Evolutionary conservation across 2,888 invertebrate genomes (phyloP), one percentile per base, ranked within the genome.

Genomic region (Arctia plantaginis): DNA sequence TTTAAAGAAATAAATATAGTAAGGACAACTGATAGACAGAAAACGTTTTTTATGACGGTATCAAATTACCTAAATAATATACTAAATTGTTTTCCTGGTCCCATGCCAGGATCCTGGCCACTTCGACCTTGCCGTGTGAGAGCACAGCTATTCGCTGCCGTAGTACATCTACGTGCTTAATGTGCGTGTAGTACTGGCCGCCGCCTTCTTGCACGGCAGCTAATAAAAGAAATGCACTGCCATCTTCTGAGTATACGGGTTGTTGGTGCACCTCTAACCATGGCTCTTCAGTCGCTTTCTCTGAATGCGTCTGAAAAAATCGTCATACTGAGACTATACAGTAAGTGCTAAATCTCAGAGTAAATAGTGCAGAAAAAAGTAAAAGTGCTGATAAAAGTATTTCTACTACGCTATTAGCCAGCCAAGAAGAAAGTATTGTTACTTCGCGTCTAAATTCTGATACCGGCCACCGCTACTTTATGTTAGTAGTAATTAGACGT

Each of bases 251-350:
- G 93, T 98, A 98, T 41, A 98, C 96, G 33, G 98, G 98, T 92
- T 98, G 97, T 64, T 98, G 98, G 89, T 98, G 97, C 68, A 98
- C 97, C 89, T 98, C 98, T 76, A 98, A 94, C 98, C 98, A 98
- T 77, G 98, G 97, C 86, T 98, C 97, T 87, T 98, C 98, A 30
- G 97, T 97, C 15, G 98, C 98, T 82, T 98, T 96, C 90, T 98
- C 98, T 62, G 98, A 97, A 92, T 98, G 98, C 66, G 97, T 98
- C 97, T 98, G 90, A 44, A 91, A 90, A 44, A 44, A 69, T 27
- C 30, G 4, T 27, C 10, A 27, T 33, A 44, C 8, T 30, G 30
- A 13, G 59, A 27, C 13, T 13, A 59, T 59, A 59, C n/a, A 59
- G 27, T 27, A 12, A 27, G 27, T n/a, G 10, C 8, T 55, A 12